Conservation (phyloP, 2,113 vertebrate genomes). For the Callochromis pleurospilus region DNA sequence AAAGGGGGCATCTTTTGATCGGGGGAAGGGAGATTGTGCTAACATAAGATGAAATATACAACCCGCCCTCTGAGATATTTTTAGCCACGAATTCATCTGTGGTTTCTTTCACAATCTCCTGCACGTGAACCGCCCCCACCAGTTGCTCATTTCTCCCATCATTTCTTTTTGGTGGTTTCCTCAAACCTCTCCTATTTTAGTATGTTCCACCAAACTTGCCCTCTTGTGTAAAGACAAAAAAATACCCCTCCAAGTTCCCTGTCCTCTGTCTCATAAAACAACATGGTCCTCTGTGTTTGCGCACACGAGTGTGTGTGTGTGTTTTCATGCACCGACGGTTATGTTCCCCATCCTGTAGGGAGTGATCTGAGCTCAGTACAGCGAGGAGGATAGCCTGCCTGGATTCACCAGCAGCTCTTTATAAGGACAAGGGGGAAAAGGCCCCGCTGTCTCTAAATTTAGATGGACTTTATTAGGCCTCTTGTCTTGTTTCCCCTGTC, state of each 20-base stretch:
- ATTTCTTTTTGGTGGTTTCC: constrained; percentile 21
- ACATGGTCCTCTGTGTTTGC: constrained; percentile 2
- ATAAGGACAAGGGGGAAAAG: constrained; percentile 71
- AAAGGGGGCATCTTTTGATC: not conserved
- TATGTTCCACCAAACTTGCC: constrained; percentile 48
- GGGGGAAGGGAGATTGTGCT: not conserved
- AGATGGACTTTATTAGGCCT: constrained; percentile 69
- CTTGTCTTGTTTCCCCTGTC: constrained; percentile 44
- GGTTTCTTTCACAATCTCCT: constrained; percentile 18
- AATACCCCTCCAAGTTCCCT: constrained; percentile 15
- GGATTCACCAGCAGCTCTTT: constrained; percentile 71
- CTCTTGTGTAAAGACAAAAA: constrained; percentile 25
- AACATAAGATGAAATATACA: not conserved
- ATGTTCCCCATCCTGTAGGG: constrained; percentile 46
- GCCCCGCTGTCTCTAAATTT: constrained; percentile 67
- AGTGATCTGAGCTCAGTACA: constrained; percentile 36
- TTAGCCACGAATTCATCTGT: not conserved
- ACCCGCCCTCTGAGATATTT: constrained; percentile 23
- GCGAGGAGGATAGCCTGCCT: constrained; percentile 26
- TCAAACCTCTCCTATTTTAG: constrained; percentile 69
- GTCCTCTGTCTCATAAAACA: constrained; percentile 26
- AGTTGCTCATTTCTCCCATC: constrained; percentile 7
- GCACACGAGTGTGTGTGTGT: constrained; percentile 7
- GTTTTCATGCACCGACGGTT: constrained; percentile 33
- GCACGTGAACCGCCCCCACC: not conserved